These are phyloP conservation scores for Noturus placidus DNA, from an alignment of 2,113 vertebrate genomes.

Conservation along the genomic window DNA sequence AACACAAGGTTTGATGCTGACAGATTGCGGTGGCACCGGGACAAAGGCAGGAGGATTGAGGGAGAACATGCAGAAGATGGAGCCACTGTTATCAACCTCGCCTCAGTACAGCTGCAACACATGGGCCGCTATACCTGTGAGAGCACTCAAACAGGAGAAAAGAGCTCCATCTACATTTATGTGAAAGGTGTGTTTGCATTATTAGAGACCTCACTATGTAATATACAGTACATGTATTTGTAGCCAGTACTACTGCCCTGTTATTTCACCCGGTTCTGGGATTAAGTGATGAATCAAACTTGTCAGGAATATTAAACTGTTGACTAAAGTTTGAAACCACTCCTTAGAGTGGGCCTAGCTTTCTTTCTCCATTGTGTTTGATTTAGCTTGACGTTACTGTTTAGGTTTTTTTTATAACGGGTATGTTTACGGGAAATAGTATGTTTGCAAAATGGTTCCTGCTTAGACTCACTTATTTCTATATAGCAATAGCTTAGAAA, in stretches of 20 bases:
- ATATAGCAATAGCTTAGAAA: neutral
- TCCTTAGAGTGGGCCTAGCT: neutral
- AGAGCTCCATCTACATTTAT: conserved; percentile 71
- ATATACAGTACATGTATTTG: neutral
- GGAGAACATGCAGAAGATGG: conserved; percentile 62
- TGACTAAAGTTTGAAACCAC: conserved; percentile 25
- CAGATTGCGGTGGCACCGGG: conserved; percentile 67
- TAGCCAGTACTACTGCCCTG: neutral
- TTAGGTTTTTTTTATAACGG: neutral
- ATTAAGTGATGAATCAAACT: conserved; percentile 21
- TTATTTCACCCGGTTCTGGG: conserved; percentile 9
- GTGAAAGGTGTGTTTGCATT: conserved; percentile 67
- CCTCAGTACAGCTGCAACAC: conserved; percentile 60
- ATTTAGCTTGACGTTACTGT: conserved; percentile 9
- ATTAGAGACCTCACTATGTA: neutral
- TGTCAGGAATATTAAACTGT: conserved; percentile 12
- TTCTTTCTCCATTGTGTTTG: neutral
- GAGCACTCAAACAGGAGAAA: conserved; percentile 65
- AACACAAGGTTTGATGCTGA: conserved; percentile 43
- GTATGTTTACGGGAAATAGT: neutral
- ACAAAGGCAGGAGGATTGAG: conserved; percentile 66
- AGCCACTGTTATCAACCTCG: conserved; percentile 52
- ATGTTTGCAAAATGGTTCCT: neutral
- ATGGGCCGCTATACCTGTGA: conserved; percentile 73
- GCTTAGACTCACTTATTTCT: neutral